Evolutionary conservation across 2,113 vertebrate genomes (phyloP), one percentile per base, ranked within the genome.

Genomic region (Tapirus terrestris): DNA sequence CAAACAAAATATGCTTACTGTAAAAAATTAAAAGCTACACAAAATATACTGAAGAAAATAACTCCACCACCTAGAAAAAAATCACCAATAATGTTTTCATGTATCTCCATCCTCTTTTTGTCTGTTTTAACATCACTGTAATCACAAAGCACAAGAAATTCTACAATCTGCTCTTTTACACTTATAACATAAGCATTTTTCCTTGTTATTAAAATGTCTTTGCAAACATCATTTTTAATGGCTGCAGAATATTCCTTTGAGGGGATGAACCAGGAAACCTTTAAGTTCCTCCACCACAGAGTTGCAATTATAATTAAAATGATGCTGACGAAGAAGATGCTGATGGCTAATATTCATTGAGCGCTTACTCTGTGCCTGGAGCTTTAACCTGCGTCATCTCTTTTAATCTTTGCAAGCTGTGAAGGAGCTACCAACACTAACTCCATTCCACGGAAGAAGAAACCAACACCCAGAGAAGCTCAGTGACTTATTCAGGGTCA

Each of bases 1-100:
- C 51, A 96, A 96, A 96, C 56, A 81, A 83, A 91, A 45, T 13
- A 43, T 8, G 6, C 2, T 88, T 84, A 36, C 16, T 67, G 18
- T 88, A 67, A 96, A 95, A 81, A 67, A 73, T 10, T 18, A 51
- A 96, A 89, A 93, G 27, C 89, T 68, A 85, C 9, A 70, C 27
- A 79, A 94, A 95, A 72, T 48, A 83, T 45, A 12, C 7, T 58
- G 56, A 96, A 89, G 81, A 84, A 60, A 85, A 90, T 45, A 60
- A 51, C 17, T 73, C 48, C 14, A 75, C 18, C 27, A 82, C 23
- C 7, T 36, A 67, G 65, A 14, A 65, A 80, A 82, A 76, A 27
- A 80, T 58, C 73, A 73, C 25, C 39, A 60, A 43, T n/a, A 23
- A 60, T 31, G 33, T 80, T 72, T 39, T 3, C 8, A 36, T 80